Conservation (phyloP, 2,113 vertebrate genomes). For the Syngnathus typhle region DNA sequence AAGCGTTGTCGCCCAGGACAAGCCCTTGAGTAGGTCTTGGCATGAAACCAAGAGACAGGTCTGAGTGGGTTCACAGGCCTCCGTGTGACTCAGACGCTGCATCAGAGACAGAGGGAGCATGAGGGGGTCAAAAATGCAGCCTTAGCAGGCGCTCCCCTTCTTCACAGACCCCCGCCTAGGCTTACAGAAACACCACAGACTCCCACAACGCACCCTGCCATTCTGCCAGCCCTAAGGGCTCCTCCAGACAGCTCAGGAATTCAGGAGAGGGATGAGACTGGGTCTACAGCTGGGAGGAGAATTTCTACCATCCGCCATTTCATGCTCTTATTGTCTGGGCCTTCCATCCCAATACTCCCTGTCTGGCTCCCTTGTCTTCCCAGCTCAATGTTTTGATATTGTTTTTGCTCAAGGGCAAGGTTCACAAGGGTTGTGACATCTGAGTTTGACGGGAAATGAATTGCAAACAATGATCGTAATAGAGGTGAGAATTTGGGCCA, state of each 20-base stretch:
- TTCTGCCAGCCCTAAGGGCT: conserved; percentile 65
- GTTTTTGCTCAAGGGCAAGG: conserved; percentile 58
- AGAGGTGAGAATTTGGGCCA: conserved; percentile 44
- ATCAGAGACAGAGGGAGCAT: conserved; percentile 53
- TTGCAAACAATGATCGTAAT: conserved; percentile 48
- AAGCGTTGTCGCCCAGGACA: conserved; percentile 67
- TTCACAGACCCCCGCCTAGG: conserved; percentile 58
- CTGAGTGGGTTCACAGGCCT: conserved; percentile 41
- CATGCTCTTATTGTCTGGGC: conserved; percentile 64
- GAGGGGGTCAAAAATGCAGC: conserved; percentile 67
- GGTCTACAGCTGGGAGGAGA: conserved; percentile 75
- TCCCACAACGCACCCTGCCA: conserved; percentile 67
- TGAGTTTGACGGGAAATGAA: conserved; percentile 62
- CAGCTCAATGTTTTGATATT: conserved; percentile 63
- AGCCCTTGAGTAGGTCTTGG: conserved; percentile 74
- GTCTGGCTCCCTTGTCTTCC: conserved; percentile 74
- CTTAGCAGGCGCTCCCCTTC: conserved; percentile 57
- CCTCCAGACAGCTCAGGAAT: conserved; percentile 74
- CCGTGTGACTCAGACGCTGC: conserved; percentile 58
- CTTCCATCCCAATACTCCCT: conserved; percentile 67
- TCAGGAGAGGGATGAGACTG: conserved; percentile 70
- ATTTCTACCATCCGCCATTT: conserved; percentile 73
- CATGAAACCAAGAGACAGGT: conserved; percentile 60
- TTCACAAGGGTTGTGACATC: conserved; percentile 53
- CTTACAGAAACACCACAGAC: conserved; percentile 71